Conservation (phyloP, 2,888 invertebrate species). For the Amphipoea oculea region DNA sequence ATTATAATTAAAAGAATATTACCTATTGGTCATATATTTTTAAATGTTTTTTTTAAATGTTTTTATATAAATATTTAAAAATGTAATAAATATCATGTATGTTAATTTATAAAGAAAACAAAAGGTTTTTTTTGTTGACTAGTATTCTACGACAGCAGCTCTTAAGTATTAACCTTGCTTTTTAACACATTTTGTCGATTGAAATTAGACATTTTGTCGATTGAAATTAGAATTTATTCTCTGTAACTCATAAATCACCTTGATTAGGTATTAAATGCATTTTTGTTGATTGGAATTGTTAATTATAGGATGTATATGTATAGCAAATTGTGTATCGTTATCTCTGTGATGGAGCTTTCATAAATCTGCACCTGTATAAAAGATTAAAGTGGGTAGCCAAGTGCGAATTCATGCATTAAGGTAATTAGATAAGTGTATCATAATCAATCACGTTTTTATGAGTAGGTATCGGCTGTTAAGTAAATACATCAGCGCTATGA, state of each 20-base stretch:
- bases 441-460: conserved; percentile 5
- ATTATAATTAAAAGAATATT: too few species aligned
- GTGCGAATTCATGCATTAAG: conserved; percentile 5
- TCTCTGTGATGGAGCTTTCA: not conserved
- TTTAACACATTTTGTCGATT: too few species aligned
- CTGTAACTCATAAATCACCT: not conserved
- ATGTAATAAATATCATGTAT: too few species aligned
- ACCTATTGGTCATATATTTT: too few species aligned
- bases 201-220: not conserved
- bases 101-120: too few species aligned
- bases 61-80: too few species aligned
- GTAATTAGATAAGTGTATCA: conserved; percentile 28
- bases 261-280: not conserved
- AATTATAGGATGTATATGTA: not conserved
- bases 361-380: not conserved
- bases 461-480: not conserved
- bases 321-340: not conserved
- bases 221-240: not conserved
- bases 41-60: too few species aligned
- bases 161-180: too few species aligned
- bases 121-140: not conserved
- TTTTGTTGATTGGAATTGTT: not conserved
- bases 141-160: not conserved
- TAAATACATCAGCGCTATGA: not conserved
- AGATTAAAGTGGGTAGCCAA: not conserved